These are phyloP conservation scores for Candidula unifasciata DNA, from an alignment of 2,888 invertebrate species.

Conservation along the genomic window DNA sequence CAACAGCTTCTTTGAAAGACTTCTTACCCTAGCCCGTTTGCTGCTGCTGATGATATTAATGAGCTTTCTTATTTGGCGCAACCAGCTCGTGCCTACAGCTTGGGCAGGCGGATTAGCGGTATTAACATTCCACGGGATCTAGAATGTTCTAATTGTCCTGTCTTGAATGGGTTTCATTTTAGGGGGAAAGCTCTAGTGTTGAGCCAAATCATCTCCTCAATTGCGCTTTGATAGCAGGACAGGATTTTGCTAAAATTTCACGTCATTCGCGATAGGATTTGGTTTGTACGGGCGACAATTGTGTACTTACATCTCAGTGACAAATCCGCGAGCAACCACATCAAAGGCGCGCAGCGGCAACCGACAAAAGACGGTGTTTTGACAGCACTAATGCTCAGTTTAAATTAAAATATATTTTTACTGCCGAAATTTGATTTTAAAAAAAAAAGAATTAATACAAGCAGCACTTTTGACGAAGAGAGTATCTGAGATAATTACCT, in stretches of 20 bases:
- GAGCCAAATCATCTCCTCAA: conserved; percentile 8
- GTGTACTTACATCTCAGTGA: conserved; percentile 22
- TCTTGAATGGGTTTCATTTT: neutral
- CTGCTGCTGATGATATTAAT: too few relatives aligned
- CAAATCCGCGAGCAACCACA: conserved; percentile 12
- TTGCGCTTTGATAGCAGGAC: neutral
- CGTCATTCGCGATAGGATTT: neutral
- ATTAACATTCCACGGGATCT: conserved; percentile 2
- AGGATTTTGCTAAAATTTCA: conserved; percentile 13
- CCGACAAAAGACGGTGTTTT: conserved; percentile 4
- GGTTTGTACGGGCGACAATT: conserved; percentile 12
- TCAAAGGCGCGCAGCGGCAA: neutral
- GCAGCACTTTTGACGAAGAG: neutral
- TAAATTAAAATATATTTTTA: neutral
- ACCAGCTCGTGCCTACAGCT: neutral
- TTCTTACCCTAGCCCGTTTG: too few relatives aligned
- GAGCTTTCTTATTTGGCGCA: neutral
- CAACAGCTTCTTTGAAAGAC: too few relatives aligned
- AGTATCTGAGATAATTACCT: conserved; percentile 15
- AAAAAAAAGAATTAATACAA: neutral
- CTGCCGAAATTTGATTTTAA: conserved; percentile 10
- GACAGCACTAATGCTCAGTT: neutral
- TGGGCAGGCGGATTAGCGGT: neutral
- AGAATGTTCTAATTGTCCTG: neutral
- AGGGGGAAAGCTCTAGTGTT: conserved; percentile 3